Evolutionary conservation across 1,140 invertebrate genomes (phyloP).

Genomic region (Oreohelix idahoensis): DNA sequence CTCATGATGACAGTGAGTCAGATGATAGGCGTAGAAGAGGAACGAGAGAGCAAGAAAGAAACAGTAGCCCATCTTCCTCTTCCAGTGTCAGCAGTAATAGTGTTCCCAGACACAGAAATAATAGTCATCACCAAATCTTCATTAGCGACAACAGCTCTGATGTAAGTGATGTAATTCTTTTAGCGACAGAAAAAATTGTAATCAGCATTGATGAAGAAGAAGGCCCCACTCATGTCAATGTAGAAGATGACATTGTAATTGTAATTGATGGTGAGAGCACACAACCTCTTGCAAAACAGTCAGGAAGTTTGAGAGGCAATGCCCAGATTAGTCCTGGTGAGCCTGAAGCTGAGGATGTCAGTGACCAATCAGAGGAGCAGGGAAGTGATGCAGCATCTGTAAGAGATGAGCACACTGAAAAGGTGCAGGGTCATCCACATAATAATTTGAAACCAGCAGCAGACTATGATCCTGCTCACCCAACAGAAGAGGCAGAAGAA

Average conservation of each 20-base stretch:
- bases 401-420: slow-evolving; percentile 15
- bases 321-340: slow-evolving; percentile 21
- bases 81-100: slow-evolving; percentile 14
- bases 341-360: not conserved
- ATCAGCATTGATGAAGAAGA: slow-evolving; percentile 38
- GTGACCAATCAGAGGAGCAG: not conserved
- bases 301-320: not conserved
- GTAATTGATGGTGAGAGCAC: slow-evolving; percentile 19
- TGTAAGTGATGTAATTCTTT: slow-evolving; percentile 36
- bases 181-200: slow-evolving; percentile 32
- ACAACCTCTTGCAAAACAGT: slow-evolving; percentile 5
- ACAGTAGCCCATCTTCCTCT: slow-evolving; percentile 6
- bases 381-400: slow-evolving; percentile 22
- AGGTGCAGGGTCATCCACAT: not conserved
- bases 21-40: not conserved
- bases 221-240: slow-evolving; percentile 32
- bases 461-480: slow-evolving; percentile 36
- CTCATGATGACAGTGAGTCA: not conserved
- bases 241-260: slow-evolving; percentile 18
- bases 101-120: not conserved
- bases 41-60: not conserved
- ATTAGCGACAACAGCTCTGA: not conserved
- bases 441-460: not conserved
- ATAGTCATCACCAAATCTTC: not conserved
- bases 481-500: slow-evolving; percentile 36